These are phyloP conservation scores for Lithobates pipiens DNA, from an alignment of 2,797 vertebrate species.

Conservation along the genomic window DNA sequence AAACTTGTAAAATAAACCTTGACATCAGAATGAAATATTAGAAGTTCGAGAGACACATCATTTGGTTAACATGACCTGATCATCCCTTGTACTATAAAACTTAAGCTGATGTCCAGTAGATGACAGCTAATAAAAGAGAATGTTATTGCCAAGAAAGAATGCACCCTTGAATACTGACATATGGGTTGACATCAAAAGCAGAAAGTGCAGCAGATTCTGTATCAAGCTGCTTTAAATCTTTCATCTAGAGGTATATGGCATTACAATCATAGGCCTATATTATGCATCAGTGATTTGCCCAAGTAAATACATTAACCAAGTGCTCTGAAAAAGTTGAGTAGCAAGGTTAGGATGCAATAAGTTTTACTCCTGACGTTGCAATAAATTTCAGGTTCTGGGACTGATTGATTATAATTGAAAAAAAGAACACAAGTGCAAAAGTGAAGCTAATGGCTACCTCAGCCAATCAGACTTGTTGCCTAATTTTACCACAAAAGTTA, in stretches of 20 bases:
- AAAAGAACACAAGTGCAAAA: neutral
- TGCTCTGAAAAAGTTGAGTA: neutral
- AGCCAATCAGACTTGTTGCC: neutral
- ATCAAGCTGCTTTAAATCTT: slow-evolving; percentile 56
- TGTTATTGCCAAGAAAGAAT: slow-evolving; percentile 56
- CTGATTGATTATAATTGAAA: neutral
- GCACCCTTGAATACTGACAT: slow-evolving; percentile 62
- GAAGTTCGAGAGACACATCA: slow-evolving; percentile 58
- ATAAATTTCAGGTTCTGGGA: neutral
- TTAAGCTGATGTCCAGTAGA: slow-evolving; percentile 58
- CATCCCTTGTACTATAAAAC: slow-evolving; percentile 62
- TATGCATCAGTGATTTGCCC: slow-evolving; percentile 34
- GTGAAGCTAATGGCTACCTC: neutral
- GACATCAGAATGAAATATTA: slow-evolving; percentile 62
- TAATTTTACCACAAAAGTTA: neutral
- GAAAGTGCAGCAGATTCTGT: slow-evolving; percentile 41
- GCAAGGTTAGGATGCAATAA: neutral
- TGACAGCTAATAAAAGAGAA: slow-evolving; percentile 63
- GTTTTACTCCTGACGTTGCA: neutral
- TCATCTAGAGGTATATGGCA: slow-evolving; percentile 35
- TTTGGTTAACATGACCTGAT: slow-evolving; percentile 62
- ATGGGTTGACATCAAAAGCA: slow-evolving; percentile 57
- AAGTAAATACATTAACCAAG: slow-evolving; percentile 39
- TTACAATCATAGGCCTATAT: slow-evolving; percentile 47
- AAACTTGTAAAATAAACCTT: slow-evolving; percentile 60